A percentile compares a stretch with the other conserved stretches of the same genome.
Evolutionary conservation across 2,797 vertebrate species (phyloP).

Genomic region (Eutrigla gurnardus): DNA sequence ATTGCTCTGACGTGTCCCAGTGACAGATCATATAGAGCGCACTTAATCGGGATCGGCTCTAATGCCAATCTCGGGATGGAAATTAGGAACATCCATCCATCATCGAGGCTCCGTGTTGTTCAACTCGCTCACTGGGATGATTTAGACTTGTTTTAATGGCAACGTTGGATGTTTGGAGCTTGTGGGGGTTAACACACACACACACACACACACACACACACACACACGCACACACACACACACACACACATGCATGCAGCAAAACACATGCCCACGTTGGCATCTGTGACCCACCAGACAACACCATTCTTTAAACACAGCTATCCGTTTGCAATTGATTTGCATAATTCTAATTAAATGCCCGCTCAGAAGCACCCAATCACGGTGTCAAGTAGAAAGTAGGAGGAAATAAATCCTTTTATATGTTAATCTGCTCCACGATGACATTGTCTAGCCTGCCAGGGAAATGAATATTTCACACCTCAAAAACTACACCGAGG

Average conservation of each 20-base stretch:
- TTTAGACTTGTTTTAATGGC: conserved; percentile 19
- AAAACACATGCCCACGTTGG: conserved; percentile 7
- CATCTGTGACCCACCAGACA: conserved; percentile 29
- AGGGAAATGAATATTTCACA: conserved; percentile 67
- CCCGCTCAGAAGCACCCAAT: conserved; percentile 63
- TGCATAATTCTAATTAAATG: conserved; percentile 81
- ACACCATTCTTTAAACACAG: conserved; percentile 38
- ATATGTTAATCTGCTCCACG: conserved; percentile 74
- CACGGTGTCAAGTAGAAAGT: conserved; percentile 63
- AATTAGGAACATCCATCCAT: conserved; percentile 40
- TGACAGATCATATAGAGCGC: conserved; percentile 51
- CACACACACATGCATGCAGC: neutral
- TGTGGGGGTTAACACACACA: neutral
- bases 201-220: neutral
- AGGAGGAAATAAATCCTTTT: conserved; percentile 66
- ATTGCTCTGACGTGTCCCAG: conserved; percentile 63
- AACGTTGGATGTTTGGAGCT: neutral
- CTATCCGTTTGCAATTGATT: conserved; percentile 62
- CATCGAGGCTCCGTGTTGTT: conserved; percentile 8
- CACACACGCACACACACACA: neutral
- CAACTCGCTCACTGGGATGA: neutral
- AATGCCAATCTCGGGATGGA: conserved; percentile 25
- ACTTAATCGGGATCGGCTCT: conserved; percentile 33
- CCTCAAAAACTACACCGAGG: conserved; percentile 47
- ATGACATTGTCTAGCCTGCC: conserved; percentile 57